phyloP scores from a whole-genome alignment of 2,888 invertebrate genomes.

The Beris morrisii region DNA sequence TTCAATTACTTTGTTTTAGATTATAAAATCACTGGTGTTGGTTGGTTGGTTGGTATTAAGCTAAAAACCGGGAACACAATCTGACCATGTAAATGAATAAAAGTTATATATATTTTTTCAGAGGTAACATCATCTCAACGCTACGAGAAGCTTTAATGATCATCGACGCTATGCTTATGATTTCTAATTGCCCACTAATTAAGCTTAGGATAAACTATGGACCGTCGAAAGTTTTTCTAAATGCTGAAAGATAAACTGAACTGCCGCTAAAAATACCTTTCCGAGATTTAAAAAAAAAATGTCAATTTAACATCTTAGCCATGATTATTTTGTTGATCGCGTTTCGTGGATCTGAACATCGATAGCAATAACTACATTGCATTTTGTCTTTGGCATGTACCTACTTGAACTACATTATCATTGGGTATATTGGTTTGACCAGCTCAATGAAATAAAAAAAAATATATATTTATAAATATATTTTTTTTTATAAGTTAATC shows the following conservation, averaged over 20 bases:
- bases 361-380: too few species aligned
- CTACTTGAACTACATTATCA: too few species aligned
- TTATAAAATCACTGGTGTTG: too few species aligned
- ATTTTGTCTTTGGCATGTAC: too few species aligned
- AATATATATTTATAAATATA: too few species aligned
- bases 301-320: not conserved
- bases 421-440: too few species aligned
- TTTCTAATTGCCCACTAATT: slow-evolving; percentile 34
- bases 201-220: slow-evolving; percentile 24
- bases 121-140: slow-evolving; percentile 89
- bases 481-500: too few species aligned
- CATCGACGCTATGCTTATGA: slow-evolving; percentile 25
- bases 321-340: too few species aligned
- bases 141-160: slow-evolving; percentile 79
- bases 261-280: slow-evolving; percentile 18
- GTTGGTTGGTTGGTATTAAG: not conserved
- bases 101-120: slow-evolving; percentile 65
- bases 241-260: not conserved
- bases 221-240: slow-evolving; percentile 9
- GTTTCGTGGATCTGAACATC: too few species aligned
- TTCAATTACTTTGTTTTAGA: too few species aligned
- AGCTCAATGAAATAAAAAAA: too few species aligned
- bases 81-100: slow-evolving; percentile 7
- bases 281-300: slow-evolving; percentile 8
- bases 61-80: not conserved